These are phyloP conservation scores for Lanistes nyassanus DNA, from an alignment of 1,140 invertebrate species.

Conservation along the genomic window DNA sequence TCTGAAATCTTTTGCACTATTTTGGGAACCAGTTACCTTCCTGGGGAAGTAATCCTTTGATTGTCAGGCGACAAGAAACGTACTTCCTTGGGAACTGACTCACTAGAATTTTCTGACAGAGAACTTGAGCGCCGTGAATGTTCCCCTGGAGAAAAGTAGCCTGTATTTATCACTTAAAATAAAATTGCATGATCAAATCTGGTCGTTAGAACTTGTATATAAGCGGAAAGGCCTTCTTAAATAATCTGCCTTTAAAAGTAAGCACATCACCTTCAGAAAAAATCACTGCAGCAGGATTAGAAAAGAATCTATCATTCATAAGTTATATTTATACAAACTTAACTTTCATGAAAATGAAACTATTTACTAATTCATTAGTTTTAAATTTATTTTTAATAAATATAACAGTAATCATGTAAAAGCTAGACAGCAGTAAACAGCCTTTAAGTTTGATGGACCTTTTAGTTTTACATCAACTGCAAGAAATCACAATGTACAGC, in stretches of 20 bases:
- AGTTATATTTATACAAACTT: neutral
- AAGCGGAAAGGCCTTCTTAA: too few relatives aligned
- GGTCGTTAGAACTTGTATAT: too few relatives aligned
- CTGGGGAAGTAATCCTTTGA: constrained; percentile 27
- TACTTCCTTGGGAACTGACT: constrained; percentile 42
- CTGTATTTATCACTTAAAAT: too few relatives aligned
- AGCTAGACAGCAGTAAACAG: neutral
- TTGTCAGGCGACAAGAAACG: constrained; percentile 38
- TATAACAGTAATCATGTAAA: neutral
- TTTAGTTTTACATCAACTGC: too few relatives aligned
- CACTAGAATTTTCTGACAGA: constrained; percentile 42
- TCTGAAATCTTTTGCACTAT: neutral
- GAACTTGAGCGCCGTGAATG: constrained; percentile 40
- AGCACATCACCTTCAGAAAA: too few relatives aligned
- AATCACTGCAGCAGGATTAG: too few relatives aligned
- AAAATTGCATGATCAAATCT: neutral
- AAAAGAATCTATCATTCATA: neutral
- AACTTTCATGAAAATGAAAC: too few relatives aligned
- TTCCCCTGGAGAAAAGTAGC: too few relatives aligned
- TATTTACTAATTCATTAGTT: too few relatives aligned
- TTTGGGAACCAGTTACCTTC: constrained; percentile 28
- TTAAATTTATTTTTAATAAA: too few relatives aligned
- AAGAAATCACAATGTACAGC: neutral
- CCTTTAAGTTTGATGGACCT: too few relatives aligned
- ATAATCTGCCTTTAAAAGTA: too few relatives aligned